These are phyloP conservation scores for Nibea coibor DNA, from an alignment of 2,113 vertebrate genomes.

Conservation along the genomic window DNA sequence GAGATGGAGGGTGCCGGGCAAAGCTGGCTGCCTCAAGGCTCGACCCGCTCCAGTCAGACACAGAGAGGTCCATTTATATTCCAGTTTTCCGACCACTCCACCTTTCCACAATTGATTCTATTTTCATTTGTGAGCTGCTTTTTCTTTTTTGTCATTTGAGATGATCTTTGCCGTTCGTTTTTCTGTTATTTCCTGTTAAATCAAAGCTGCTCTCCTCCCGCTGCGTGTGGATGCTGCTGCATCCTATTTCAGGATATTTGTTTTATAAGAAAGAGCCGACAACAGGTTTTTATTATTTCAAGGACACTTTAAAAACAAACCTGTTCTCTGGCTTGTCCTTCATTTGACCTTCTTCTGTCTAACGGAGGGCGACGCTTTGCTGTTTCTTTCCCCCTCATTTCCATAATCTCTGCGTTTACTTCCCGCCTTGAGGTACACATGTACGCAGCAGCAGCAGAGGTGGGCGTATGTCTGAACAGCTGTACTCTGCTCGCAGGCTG, in stretches of 20 bases:
- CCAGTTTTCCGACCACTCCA: not conserved
- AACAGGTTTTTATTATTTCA: slow-evolving; percentile 4
- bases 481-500: slow-evolving; percentile 12
- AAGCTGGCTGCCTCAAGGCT: slow-evolving; percentile 4
- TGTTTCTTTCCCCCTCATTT: not conserved
- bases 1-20: not conserved
- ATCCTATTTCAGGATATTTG: not conserved
- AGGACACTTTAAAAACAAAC: not conserved
- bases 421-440: slow-evolving; percentile 21
- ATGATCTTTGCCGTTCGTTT: slow-evolving; percentile 1
- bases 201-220: too few species aligned
- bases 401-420: slow-evolving; percentile 11
- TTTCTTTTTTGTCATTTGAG: not conserved
- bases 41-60: slow-evolving; percentile 3
- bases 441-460: slow-evolving; percentile 26
- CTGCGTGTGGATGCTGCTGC: not conserved
- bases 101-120: not conserved
- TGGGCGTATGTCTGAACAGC: slow-evolving; percentile 24
- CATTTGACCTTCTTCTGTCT: not conserved
- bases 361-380: not conserved
- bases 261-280: not conserved
- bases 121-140: not conserved
- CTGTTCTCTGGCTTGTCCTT: not conserved
- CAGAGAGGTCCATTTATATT: not conserved
- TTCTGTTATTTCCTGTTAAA: too few species aligned